Conservation (phyloP, 1,140 invertebrate species). For the Formica exsecta region DNA sequence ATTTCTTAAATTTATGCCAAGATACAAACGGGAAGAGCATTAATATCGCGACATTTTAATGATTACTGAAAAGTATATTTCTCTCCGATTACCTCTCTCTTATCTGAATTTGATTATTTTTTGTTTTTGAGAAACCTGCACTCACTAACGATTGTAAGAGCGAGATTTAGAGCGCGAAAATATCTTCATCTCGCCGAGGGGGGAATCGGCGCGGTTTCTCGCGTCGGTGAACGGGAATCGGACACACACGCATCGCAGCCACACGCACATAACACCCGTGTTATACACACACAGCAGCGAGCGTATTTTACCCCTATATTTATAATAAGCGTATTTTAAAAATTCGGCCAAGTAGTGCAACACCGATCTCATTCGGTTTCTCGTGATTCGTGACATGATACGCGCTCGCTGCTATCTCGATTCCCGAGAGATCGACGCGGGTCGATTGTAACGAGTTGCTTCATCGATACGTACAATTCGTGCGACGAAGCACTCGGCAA, state of each 20-base stretch:
- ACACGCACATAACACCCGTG: conserved; percentile 17
- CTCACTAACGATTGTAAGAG: conserved; percentile 16
- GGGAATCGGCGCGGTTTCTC: conserved; percentile 12
- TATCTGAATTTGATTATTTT: conserved; percentile 15
- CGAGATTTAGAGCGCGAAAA: conserved; percentile 2
- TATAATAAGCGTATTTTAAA: conserved; percentile 74
- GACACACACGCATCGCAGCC: conserved; percentile 20
- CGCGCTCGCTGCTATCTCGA: not conserved
- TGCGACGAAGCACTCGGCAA: not conserved
- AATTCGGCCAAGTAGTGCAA: conserved; percentile 61
- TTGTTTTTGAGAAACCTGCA: not conserved
- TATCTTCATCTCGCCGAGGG: not conserved
- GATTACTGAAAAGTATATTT: conserved; percentile 49
- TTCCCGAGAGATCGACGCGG: conserved; percentile 22
- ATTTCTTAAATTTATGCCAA: conserved; percentile 76
- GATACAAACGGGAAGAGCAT: conserved; percentile 78
- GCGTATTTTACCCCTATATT: conserved; percentile 55
- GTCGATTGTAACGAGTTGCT: not conserved
- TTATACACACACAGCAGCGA: conserved; percentile 9
- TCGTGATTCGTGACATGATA: not conserved
- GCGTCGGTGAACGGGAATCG: conserved; percentile 38
- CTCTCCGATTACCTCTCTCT: conserved; percentile 16
- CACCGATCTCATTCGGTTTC: not conserved
- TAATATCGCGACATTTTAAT: conserved; percentile 60
- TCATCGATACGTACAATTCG: conserved; percentile 15